Evolutionary conservation across 1,140 invertebrate genomes (phyloP).

Genomic region (Solenopsis fugax): DNA sequence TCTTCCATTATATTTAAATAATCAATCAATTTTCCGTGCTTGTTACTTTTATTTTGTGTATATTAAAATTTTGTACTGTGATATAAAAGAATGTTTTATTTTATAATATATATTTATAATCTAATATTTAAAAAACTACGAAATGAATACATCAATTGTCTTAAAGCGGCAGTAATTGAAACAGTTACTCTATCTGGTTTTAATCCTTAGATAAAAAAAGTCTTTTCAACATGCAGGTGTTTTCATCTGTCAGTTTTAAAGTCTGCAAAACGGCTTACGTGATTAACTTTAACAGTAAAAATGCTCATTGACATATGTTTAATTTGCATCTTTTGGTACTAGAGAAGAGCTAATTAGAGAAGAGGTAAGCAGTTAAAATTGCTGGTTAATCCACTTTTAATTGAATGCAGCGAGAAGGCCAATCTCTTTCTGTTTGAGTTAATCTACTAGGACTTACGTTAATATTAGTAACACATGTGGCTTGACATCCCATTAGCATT

Average conservation of each 20-base stretch:
- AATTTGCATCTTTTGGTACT: not conserved
- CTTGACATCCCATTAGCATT: slow-evolving; percentile 13
- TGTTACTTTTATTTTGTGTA: too few species aligned
- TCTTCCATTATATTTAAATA: too few species aligned
- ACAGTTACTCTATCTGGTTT: not conserved
- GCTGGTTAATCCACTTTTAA: not conserved
- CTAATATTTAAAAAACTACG: too few species aligned
- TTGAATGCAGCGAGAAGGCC: not conserved
- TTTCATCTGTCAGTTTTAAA: not conserved
- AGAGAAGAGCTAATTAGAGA: not conserved
- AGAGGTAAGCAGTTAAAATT: not conserved
- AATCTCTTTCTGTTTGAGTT: not conserved
- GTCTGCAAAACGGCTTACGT: not conserved
- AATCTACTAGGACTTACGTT: not conserved
- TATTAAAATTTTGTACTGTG: too few species aligned
- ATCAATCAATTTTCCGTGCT: too few species aligned
- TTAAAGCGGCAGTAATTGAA: too few species aligned
- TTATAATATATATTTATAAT: too few species aligned
- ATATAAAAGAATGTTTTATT: too few species aligned
- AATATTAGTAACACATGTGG: slow-evolving; percentile 17
- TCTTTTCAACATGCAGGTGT: too few species aligned
- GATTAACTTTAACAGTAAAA: not conserved
- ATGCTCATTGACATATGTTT: not conserved
- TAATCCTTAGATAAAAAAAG: not conserved
- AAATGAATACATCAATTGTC: too few species aligned